Conservation (phyloP, 2,888 invertebrate genomes). For the Micoletzkya japonica region DNA sequence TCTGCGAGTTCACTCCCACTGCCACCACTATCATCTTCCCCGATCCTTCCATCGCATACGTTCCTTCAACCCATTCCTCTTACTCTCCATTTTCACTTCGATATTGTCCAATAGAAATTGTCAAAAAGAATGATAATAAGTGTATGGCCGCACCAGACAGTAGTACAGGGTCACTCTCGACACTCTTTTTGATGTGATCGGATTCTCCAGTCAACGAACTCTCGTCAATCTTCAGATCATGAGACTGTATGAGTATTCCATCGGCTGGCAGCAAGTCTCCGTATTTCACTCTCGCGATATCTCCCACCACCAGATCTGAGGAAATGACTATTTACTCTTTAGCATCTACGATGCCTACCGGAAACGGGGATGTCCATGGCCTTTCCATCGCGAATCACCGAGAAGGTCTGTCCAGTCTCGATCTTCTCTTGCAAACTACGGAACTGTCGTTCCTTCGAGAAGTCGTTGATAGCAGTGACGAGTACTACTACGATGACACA, state of each 20-base stretch:
- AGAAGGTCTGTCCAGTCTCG: conserved; percentile 98
- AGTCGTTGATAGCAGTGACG: conserved; percentile 70
- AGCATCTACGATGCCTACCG: conserved; percentile 72
- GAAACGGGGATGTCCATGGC: conserved; percentile 81
- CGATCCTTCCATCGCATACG: conserved; percentile 99
- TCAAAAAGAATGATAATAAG: background rate
- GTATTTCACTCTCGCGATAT: conserved; percentile 47
- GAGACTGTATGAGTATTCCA: conserved; percentile 81
- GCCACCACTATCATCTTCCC: conserved; percentile 94
- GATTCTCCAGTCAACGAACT: conserved; percentile 98
- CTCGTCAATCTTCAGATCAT: conserved; percentile 98
- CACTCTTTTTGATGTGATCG: conserved; percentile 98
- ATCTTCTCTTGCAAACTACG: conserved; percentile 70
- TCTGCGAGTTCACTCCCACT: conserved; percentile 96
- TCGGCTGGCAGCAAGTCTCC: conserved; percentile 98
- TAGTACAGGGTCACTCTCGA: conserved; percentile 90
- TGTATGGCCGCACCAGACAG: conserved; percentile 74
- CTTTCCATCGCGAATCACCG: conserved; percentile 88
- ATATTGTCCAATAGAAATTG: background rate
- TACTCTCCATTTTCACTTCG: background rate
- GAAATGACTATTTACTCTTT: conserved; percentile 67
- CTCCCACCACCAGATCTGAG: conserved; percentile 33
- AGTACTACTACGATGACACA: conserved; percentile 69
- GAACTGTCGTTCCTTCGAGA: conserved; percentile 69
- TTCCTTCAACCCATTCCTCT: conserved; percentile 69